Evolutionary conservation across 2,113 vertebrate genomes (phyloP).

Genomic region (Malurus cyaneus): DNA sequence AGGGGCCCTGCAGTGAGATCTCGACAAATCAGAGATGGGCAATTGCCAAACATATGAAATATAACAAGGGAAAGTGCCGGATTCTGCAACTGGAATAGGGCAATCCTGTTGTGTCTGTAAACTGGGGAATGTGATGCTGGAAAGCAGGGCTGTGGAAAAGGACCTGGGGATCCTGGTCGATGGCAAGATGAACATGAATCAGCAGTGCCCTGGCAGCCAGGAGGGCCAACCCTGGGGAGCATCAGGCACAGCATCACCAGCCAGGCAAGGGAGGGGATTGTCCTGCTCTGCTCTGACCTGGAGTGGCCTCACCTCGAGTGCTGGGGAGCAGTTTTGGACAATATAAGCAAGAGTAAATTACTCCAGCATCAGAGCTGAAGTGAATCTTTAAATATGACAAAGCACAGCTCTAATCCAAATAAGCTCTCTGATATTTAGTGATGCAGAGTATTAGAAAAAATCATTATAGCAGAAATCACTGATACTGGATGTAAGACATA

Average conservation of each 20-base stretch:
- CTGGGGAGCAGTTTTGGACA: neutral
- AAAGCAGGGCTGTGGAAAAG: fast-evolving
- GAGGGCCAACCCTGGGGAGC: fast-evolving
- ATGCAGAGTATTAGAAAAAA: neutral
- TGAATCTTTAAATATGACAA: neutral
- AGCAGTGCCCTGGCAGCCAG: neutral
- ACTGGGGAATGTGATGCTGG: neutral
- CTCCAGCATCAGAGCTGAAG: neutral
- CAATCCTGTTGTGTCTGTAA: neutral
- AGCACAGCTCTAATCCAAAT: neutral
- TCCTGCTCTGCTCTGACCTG: neutral
- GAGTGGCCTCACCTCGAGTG: fast-evolving
- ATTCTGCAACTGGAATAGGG: neutral
- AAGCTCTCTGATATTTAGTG: neutral
- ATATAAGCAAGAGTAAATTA: neutral
- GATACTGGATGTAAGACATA: neutral
- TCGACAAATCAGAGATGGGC: fast-evolving
- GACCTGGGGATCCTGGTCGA: fast-evolving
- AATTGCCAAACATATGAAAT: neutral
- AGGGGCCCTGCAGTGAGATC: neutral
- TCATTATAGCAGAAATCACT: neutral
- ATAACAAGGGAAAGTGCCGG: neutral
- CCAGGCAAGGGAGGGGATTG: neutral
- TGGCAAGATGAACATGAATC: fast-evolving
- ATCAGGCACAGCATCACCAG: fast-evolving